Evolutionary conservation across 2,888 invertebrate genomes (phyloP), one percentile per base, ranked within the genome.

Genomic region (Metellina segmentata): DNA sequence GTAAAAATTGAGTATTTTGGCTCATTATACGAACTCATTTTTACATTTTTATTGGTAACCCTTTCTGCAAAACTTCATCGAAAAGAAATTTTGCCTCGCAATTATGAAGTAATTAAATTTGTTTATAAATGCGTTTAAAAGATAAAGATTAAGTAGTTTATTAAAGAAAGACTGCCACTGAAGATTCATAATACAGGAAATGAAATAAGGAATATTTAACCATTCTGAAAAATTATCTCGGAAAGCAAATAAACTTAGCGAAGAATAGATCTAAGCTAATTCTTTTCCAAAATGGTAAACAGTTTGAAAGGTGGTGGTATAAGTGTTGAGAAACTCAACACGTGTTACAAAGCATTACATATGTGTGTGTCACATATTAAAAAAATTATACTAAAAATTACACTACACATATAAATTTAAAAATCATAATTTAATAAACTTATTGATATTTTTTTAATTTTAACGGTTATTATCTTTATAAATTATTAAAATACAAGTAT

Each of bases 21-120:
- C 78, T 78, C 78, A 78, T 78, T 78, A 78, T 78, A 19, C n/a
- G 20, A 78, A 19, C 9, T 52, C 16, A 6, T 52, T 78, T 52
- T 52, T 49, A 19, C 51, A 16, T 77, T 77, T 20, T 77, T 51
- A 34, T 48, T 49, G 77, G 49, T 48, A 77, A 61, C 61, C 61
- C 61, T 61, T 61, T 61, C 61, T 61, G 6, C 61, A 61, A 48
- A 77, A 77, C 49, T 72, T 72, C n/a, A 48, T 5, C 49, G 48
- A 77, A 48, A 11, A 61, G 11, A 16, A 11, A 16, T 61, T 61
- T 61, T 13, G 11, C 61, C 9, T 61, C 7, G 61, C 16, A 34
- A 61, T 61, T 61, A 6, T 11, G 61, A 61, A 61, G 61, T 61
- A 61, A 61, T 61, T 61, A 61, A 61, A 61, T 61, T 61, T 61